phyloP scores from a whole-genome alignment of 2,113 vertebrate species.

The Campylomormyrus numenius region DNA sequence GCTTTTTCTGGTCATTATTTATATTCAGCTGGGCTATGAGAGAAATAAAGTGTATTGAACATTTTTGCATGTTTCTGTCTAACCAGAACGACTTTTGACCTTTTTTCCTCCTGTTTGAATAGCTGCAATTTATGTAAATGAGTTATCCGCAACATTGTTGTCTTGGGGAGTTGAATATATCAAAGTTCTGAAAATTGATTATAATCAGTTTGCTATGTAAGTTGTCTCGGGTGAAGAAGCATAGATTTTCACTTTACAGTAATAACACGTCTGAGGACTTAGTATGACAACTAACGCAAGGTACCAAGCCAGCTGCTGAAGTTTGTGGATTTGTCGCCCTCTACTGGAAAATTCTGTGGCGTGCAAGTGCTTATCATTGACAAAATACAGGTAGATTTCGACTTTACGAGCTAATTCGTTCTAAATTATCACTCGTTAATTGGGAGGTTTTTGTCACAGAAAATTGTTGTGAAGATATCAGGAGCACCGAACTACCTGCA shows the following conservation, averaged over 20 bases:
- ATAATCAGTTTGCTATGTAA: neutral
- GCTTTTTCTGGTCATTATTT: conserved; percentile 54
- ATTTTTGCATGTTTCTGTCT: neutral
- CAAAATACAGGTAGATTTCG: neutral
- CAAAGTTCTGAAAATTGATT: neutral
- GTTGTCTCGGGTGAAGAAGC: neutral
- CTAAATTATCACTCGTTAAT: neutral
- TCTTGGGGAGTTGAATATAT: neutral
- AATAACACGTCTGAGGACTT: neutral
- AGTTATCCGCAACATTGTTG: neutral
- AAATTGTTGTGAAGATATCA: neutral
- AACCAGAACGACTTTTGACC: neutral
- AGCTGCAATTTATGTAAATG: neutral
- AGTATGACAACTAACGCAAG: neutral
- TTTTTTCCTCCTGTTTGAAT: neutral
- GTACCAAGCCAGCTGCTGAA: neutral
- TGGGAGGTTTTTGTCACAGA: too few species aligned
- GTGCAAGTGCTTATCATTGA: neutral
- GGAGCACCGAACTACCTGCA: neutral
- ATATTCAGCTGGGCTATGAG: conserved; percentile 46
- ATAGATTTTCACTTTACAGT: neutral
- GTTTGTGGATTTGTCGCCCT: neutral
- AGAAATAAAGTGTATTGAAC: conserved; percentile 44
- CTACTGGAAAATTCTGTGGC: neutral
- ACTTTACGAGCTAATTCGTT: neutral